Conservation (phyloP, 2,113 vertebrate genomes). For the Laterallus jamaicensis region DNA sequence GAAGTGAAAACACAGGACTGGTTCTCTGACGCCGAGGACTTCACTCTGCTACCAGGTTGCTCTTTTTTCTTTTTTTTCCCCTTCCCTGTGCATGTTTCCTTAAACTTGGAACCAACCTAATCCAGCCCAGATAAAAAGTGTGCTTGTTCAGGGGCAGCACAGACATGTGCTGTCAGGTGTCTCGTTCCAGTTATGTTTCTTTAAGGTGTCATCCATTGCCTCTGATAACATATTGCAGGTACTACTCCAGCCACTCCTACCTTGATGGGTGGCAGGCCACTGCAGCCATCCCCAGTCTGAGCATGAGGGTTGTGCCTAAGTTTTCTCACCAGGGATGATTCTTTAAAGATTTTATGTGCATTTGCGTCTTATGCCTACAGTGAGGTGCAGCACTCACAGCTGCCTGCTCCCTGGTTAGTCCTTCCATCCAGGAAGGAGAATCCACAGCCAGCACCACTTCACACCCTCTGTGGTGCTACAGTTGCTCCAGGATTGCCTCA, state of each 20-base stretch:
- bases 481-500: constrained; percentile 29
- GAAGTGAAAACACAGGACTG: neutral
- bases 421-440: neutral
- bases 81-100: neutral
- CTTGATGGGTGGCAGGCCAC: neutral
- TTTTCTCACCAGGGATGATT: neutral
- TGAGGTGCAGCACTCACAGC: neutral
- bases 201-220: neutral
- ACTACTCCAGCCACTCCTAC: neutral
- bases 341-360: neutral
- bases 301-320: neutral
- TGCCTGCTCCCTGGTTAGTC: neutral
- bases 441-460: neutral
- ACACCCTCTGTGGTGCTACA: neutral
- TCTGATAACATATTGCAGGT: too few species aligned
- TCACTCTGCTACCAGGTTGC: neutral
- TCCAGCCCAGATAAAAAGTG: neutral
- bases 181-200: neutral
- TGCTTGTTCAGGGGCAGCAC: neutral
- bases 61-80: neutral
- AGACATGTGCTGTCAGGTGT: neutral
- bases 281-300: neutral
- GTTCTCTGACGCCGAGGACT: neutral
- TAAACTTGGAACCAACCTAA: neutral
- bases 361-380: neutral